These are phyloP conservation scores for Zele albiditarsus DNA, from an alignment of 2,888 invertebrate species.

Conservation along the genomic window DNA sequence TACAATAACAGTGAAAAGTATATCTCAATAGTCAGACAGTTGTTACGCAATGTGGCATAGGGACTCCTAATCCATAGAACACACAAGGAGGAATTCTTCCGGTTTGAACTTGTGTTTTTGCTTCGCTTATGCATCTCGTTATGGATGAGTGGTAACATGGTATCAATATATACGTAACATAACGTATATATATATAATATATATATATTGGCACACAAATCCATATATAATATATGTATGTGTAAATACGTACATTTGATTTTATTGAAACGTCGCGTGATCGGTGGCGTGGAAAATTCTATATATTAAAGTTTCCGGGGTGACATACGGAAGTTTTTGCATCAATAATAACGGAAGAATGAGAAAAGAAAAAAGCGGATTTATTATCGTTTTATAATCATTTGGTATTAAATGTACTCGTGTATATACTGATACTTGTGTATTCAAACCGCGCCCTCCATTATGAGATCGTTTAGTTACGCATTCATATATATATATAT, in stretches of 20 bases:
- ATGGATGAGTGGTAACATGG: slow-evolving; percentile 12
- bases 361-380: neutral
- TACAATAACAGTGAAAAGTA: slow-evolving; percentile 19
- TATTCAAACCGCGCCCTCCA: slow-evolving; percentile 2
- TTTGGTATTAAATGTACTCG: neutral
- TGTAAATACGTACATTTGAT: neutral
- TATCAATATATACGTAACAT: neutral
- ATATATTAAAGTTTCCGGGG: slow-evolving; percentile 11
- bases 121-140: slow-evolving; percentile 19
- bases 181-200: neutral
- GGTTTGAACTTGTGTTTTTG: neutral
- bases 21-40: slow-evolving; percentile 14
- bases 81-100: neutral
- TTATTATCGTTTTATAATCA: neutral
- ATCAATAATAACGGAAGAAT: neutral
- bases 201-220: neutral
- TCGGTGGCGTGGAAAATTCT: slow-evolving; percentile 24
- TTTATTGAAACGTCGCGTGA: slow-evolving; percentile 9
- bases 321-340: slow-evolving; percentile 8
- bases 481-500: slow-evolving; percentile 4
- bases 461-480: slow-evolving; percentile 11
- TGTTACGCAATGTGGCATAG: slow-evolving; percentile 15
- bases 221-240: neutral
- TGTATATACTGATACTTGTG: neutral
- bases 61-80: neutral